Percentiles rank a stretch among this genome's conserved stretches.
phyloP scores from a whole-genome alignment of 2,888 invertebrate species.

The Neria commutata region DNA sequence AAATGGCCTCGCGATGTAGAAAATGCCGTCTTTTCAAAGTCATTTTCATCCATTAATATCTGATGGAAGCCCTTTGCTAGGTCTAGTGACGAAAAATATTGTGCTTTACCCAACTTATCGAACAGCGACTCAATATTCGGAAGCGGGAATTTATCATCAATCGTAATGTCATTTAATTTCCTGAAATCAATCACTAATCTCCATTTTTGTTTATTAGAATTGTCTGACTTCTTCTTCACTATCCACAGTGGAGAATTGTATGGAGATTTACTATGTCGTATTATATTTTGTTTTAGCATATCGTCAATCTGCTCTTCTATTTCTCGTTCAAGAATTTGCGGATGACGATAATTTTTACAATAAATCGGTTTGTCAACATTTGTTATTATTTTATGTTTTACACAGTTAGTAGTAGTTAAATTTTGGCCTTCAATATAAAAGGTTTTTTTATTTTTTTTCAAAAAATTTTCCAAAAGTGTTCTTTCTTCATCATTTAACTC shows the following conservation, averaged over 20 bases:
- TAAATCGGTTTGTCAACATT: conserved; percentile 25
- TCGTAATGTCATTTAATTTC: too few species aligned
- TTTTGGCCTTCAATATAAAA: conserved; percentile 20
- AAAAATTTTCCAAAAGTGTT: too few species aligned
- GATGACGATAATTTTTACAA: conserved; percentile 24
- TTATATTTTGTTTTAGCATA: conserved; percentile 24
- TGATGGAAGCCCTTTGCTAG: conserved; percentile 16
- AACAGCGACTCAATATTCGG: too few species aligned
- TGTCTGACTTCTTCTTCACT: conserved; percentile 20
- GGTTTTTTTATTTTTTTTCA: conserved; percentile 5
- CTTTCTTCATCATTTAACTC: too few species aligned
- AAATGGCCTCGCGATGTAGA: too few species aligned
- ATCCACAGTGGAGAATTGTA: conserved; percentile 26
- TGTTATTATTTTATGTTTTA: conserved; percentile 25
- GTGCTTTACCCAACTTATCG: conserved; percentile 4
- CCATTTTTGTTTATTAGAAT: conserved; percentile 18
- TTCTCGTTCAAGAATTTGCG: conserved; percentile 20
- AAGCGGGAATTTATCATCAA: too few species aligned
- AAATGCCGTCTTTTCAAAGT: too few species aligned
- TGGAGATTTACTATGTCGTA: conserved; percentile 21
- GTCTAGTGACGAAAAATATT: conserved; percentile 12
- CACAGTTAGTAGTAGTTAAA: conserved; percentile 1
- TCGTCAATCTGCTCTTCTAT: conserved; percentile 13
- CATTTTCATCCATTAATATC: too few species aligned
- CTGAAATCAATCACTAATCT: too few species aligned